These are phyloP conservation scores for Sanderia malayensis DNA, from an alignment of 30 jellyfish, hydroid and myxozoan species.

Conservation along the genomic window DNA sequence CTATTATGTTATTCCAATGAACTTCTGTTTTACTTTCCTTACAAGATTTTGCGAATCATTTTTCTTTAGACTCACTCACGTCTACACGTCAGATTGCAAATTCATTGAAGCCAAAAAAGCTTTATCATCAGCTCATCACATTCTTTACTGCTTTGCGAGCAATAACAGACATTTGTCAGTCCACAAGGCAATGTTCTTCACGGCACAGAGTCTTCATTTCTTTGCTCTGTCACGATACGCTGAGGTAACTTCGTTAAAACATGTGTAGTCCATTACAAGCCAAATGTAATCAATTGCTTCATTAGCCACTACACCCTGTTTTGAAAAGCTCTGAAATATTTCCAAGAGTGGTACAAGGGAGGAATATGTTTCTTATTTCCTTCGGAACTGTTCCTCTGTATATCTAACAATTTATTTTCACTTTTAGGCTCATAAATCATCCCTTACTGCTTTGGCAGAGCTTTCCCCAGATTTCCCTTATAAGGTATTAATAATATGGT, in stretches of 20 bases:
- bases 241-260: too few relatives aligned
- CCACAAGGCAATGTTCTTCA: slow-evolving; percentile 60
- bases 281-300: too few relatives aligned
- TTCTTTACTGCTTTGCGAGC: slow-evolving; percentile 34
- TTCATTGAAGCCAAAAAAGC: slow-evolving; percentile 87
- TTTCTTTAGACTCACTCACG: slow-evolving; percentile 64
- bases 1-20: too few relatives aligned
- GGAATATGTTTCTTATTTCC: too few relatives aligned
- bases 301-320: too few relatives aligned
- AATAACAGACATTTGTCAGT: slow-evolving; percentile 10
- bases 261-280: too few relatives aligned
- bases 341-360: too few relatives aligned
- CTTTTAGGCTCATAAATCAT: slow-evolving; percentile 45
- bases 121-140: slow-evolving; percentile 37
- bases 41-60: too few relatives aligned
- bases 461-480: slow-evolving; percentile 47
- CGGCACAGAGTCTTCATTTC: slow-evolving; percentile 71
- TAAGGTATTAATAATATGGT: slow-evolving; percentile 66
- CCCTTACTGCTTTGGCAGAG: slow-evolving; percentile 42
- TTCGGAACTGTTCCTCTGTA: neutral
- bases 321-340: too few relatives aligned
- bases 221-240: slow-evolving; percentile 84
- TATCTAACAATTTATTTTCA: neutral
- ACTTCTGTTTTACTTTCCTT: too few relatives aligned
- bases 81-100: slow-evolving; percentile 80